Conservation (phyloP, 1,140 invertebrate genomes). For the Cylas formicarius region DNA sequence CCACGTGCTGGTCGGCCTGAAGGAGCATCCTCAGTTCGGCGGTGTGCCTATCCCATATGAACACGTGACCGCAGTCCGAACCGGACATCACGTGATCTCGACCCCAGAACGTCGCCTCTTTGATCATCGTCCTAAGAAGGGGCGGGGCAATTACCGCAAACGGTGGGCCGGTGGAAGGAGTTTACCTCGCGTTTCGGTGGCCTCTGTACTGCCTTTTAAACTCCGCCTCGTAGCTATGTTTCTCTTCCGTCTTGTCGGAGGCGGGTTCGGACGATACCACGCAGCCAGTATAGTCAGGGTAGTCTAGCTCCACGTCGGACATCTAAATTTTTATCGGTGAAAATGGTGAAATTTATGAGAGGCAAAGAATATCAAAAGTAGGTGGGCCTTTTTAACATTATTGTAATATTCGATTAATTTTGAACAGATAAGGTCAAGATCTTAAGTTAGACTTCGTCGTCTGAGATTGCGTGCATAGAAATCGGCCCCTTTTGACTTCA, state of each 20-base stretch:
- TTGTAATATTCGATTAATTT: too few species aligned
- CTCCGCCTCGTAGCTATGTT: conserved; percentile 37
- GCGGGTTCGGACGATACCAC: conserved; percentile 23
- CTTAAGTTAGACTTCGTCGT: too few species aligned
- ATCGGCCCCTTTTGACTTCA: too few species aligned
- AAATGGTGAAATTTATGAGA: not conserved
- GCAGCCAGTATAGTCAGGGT: conserved; percentile 26
- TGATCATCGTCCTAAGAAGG: conserved; percentile 74
- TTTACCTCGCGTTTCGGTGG: conserved; percentile 72
- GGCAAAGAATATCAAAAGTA: too few species aligned
- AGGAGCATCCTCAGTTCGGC: conserved; percentile 68
- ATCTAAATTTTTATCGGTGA: not conserved
- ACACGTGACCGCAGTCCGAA: conserved; percentile 79
- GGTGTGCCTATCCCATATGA: conserved; percentile 59
- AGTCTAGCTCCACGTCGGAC: conserved; percentile 17
- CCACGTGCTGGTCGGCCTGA: conserved; percentile 79
- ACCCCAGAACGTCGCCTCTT: conserved; percentile 86
- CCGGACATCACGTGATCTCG: conserved; percentile 76
- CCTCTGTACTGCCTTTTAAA: conserved; percentile 70
- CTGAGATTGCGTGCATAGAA: too few species aligned
- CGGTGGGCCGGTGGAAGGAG: not conserved
- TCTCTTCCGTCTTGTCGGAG: conserved; percentile 18
- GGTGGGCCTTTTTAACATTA: too few species aligned
- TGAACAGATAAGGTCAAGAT: too few species aligned
- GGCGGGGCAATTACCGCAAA: not conserved